Conservation (phyloP, 2,113 vertebrate species). For the Gobiocypris rarus region DNA sequence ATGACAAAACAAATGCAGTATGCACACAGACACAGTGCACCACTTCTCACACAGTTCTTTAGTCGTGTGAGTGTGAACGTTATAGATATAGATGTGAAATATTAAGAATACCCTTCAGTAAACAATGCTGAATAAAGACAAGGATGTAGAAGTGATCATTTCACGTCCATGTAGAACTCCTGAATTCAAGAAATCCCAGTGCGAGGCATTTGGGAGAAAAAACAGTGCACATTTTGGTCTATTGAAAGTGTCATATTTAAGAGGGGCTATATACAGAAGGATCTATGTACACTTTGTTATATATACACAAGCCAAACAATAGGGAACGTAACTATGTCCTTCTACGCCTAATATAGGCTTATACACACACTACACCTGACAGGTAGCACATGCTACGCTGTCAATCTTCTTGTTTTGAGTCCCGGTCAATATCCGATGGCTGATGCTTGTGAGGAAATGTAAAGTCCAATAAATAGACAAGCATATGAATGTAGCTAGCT, state of each 20-base stretch:
- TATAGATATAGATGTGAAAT: constrained; percentile 16
- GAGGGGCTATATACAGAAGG: constrained; percentile 48
- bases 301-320: constrained; percentile 52
- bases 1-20: neutral
- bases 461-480: constrained; percentile 9
- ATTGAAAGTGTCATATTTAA: constrained; percentile 52
- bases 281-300: constrained; percentile 45
- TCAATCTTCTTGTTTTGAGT: neutral
- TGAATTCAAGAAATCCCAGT: constrained; percentile 48
- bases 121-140: constrained; percentile 20
- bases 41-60: constrained; percentile 30
- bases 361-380: constrained; percentile 41
- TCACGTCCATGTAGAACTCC: constrained; percentile 17
- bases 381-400: constrained; percentile 16
- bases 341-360: constrained; percentile 64
- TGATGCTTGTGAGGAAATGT: constrained; percentile 6
- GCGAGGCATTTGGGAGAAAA: constrained; percentile 42
- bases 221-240: constrained; percentile 51
- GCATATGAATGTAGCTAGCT: neutral
- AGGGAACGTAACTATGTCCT: constrained; percentile 45
- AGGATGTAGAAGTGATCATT: constrained; percentile 8
- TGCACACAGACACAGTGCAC: constrained; percentile 1
- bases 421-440: constrained; percentile 1
- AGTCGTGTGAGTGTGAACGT: neutral
- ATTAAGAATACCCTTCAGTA: constrained; percentile 24